These are phyloP conservation scores for Polyommatus icarus DNA, from an alignment of 2,888 invertebrate species.

Conservation along the genomic window DNA sequence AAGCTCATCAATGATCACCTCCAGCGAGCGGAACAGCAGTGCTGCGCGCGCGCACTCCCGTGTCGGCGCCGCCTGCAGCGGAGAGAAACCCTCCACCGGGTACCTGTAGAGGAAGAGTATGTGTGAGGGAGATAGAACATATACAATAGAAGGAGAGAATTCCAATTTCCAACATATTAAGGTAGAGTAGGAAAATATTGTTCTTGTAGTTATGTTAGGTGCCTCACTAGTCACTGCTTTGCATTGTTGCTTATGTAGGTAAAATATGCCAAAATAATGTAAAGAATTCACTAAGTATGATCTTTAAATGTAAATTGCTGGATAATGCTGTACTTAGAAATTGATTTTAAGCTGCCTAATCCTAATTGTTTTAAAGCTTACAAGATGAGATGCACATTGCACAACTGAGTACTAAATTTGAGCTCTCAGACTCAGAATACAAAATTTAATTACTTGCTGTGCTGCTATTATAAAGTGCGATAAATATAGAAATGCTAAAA, in stretches of 20 bases:
- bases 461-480: neutral
- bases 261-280: too few species aligned
- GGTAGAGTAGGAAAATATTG: too few species aligned
- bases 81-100: neutral
- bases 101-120: neutral
- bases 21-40: constrained; percentile 7
- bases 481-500: neutral
- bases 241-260: too few species aligned
- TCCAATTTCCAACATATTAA: neutral
- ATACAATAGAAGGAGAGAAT: neutral
- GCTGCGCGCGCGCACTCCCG: neutral
- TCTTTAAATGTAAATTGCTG: too few species aligned
- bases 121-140: neutral
- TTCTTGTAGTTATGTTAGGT: too few species aligned
- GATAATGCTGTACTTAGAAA: neutral
- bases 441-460: neutral
- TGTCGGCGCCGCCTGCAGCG: neutral
- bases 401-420: neutral
- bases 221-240: too few species aligned
- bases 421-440: neutral
- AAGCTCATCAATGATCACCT: neutral
- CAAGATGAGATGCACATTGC: neutral
- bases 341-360: neutral
- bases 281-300: too few species aligned
- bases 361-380: neutral